Evolutionary conservation across 2,113 vertebrate species (phyloP), one percentile per base, ranked within the genome.

Genomic region (Perca fluviatilis): DNA sequence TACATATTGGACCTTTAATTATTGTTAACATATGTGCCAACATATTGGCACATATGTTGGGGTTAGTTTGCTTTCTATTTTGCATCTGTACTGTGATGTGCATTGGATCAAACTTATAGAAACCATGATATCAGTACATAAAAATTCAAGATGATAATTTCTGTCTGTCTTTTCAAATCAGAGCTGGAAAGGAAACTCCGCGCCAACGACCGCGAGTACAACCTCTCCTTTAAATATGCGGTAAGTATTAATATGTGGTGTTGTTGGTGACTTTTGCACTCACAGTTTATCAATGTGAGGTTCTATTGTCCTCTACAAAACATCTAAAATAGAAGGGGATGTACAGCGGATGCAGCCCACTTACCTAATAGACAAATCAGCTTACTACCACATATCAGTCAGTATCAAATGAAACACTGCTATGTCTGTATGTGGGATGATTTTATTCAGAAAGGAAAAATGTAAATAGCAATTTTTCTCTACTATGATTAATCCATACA

Each of bases 181-280:
- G 97, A 97, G 93, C 91, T 96, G 85, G 95, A 97, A 87, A 96
- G 98, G 83, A 93, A 92, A 60, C 95, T 99, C 51, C 93, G 95
- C 65, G 97, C 97, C 36, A 99, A 99, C 51, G 96, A 98, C 91
- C 94, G 96, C 56, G 93, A 96, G 71, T 96, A 96, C 90, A 99
- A 97, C 87, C 89, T 94, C 47, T 90, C 94, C 79, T 98, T 97
- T 69, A 95, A 93, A 86, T 99, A 99, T 90, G 97, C 96, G 36
- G 98, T 99, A 86, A 97, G 98, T 94, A 58, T 23, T 15, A 1
- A 10, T 71, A 54, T 61, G 1, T 16, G 27, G 40, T 57, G 23
- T 36, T 50, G 27, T 54, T 54, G 3, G 12, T 23, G 51, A 21
- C 18, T 69, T n/a, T 61, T 60, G 9, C 72, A 58, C 27, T 69